phyloP scores from a whole-genome alignment of 2,113 vertebrate species.

The Campylomormyrus numenius region DNA sequence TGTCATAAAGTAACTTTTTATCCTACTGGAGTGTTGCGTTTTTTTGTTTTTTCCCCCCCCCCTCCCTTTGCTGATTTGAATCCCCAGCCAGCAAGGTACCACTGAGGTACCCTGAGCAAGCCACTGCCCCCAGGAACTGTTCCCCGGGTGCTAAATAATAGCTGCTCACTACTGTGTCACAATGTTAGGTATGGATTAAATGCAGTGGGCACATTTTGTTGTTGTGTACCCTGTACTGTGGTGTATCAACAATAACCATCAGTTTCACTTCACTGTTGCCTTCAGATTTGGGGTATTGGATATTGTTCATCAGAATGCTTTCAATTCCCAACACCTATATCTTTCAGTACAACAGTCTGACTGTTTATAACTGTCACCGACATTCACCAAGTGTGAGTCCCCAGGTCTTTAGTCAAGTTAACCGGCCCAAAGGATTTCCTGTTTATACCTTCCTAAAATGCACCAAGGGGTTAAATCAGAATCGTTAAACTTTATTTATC shows the following conservation, averaged over 20 bases:
- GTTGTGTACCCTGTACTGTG: background rate
- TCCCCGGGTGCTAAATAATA: background rate
- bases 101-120: too few relatives aligned
- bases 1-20: conserved; percentile 28
- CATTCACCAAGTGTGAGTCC: background rate
- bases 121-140: too few relatives aligned
- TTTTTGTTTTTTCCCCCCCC: background rate
- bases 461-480: background rate
- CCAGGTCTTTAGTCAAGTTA: background rate
- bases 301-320: background rate
- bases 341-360: background rate
- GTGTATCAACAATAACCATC: background rate
- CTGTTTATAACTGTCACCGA: background rate
- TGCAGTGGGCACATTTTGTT: background rate
- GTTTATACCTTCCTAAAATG: background rate
- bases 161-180: background rate
- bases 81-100: background rate
- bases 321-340: background rate
- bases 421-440: background rate
- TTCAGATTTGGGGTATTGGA: background rate
- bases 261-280: background rate
- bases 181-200: background rate
- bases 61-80: background rate
- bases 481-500: background rate
- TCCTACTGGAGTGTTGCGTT: background rate